Percentiles rank a stretch among this genome's conserved stretches.
Evolutionary conservation across 2,797 vertebrate species (phyloP).

Genomic region (Triplophysa yarkandensis): DNA sequence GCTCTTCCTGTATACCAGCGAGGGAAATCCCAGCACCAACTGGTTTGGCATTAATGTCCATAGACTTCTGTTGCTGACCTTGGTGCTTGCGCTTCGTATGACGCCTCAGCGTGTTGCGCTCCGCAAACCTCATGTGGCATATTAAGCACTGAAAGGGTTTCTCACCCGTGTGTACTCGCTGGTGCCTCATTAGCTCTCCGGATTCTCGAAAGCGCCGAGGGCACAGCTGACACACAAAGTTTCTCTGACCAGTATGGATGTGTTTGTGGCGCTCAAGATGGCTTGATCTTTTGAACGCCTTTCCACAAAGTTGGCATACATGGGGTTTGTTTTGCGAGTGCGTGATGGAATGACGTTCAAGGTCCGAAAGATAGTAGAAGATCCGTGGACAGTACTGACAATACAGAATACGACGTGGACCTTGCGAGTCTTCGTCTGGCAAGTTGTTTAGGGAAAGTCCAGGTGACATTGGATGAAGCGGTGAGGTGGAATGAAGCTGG

Average conservation of each 20-base stretch:
- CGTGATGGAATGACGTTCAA: slow-evolving; percentile 89
- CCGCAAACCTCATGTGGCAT: slow-evolving; percentile 87
- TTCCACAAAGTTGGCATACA: slow-evolving; percentile 84
- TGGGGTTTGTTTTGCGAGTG: slow-evolving; percentile 91
- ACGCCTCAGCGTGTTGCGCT: slow-evolving; percentile 87
- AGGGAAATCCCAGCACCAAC: slow-evolving; percentile 45
- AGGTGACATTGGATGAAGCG: slow-evolving; percentile 60
- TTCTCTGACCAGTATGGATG: slow-evolving; percentile 89
- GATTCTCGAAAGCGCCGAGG: slow-evolving; percentile 88
- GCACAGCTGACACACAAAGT: slow-evolving; percentile 86
- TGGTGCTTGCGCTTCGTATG: slow-evolving; percentile 89
- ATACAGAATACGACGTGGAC: slow-evolving; percentile 78
- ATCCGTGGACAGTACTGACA: slow-evolving; percentile 87
- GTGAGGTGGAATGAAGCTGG: slow-evolving; percentile 70
- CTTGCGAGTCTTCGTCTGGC: slow-evolving; percentile 61
- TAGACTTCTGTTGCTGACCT: slow-evolving; percentile 76
- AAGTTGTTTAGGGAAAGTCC: slow-evolving; percentile 57
- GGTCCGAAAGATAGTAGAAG: slow-evolving; percentile 90
- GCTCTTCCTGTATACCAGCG: slow-evolving; percentile 65
- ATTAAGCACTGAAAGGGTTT: slow-evolving; percentile 90
- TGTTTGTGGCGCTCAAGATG: slow-evolving; percentile 90
- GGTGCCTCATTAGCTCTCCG: slow-evolving; percentile 87
- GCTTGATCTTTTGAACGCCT: slow-evolving; percentile 90
- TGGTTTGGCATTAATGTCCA: slow-evolving; percentile 73
- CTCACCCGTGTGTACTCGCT: slow-evolving; percentile 89